Conservation (phyloP, 2,797 vertebrate species). For the Rhodeus uyekii region DNA sequence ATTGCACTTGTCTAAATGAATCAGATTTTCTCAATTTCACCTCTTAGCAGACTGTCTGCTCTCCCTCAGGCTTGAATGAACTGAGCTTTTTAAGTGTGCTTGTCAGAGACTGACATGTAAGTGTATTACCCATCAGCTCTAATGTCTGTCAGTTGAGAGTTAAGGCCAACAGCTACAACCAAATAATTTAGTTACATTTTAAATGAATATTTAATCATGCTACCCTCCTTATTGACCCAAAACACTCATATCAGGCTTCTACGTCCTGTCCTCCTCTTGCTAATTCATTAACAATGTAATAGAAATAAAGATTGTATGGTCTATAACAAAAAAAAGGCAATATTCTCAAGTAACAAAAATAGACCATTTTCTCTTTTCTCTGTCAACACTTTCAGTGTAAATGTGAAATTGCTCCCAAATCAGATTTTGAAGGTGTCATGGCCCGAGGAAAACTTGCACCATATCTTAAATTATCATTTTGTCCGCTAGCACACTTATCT, state of each 20-base stretch:
- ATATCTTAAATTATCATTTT: slow-evolving; percentile 29
- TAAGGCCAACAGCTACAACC: background rate
- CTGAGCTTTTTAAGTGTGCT: slow-evolving; percentile 20
- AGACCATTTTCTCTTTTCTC: background rate
- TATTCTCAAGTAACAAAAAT: background rate
- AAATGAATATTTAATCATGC: background rate
- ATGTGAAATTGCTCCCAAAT: slow-evolving; percentile 19
- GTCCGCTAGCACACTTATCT: slow-evolving; percentile 36
- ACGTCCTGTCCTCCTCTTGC: background rate
- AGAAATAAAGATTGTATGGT: background rate
- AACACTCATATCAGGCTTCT: background rate
- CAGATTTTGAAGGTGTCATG: slow-evolving; percentile 14
- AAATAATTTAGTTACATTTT: background rate
- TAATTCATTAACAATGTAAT: slow-evolving; percentile 4
- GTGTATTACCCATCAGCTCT: slow-evolving; percentile 23
- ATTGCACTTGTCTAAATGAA: slow-evolving; percentile 36
- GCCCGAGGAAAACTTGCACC: slow-evolving; percentile 11
- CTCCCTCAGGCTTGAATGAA: slow-evolving; percentile 16
- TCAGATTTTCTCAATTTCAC: slow-evolving; percentile 28
- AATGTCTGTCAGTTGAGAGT: slow-evolving; percentile 26
- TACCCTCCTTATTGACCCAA: background rate
- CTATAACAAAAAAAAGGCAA: background rate
- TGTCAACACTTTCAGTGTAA: slow-evolving; percentile 11
- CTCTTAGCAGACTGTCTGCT: slow-evolving; percentile 2
- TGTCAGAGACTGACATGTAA: slow-evolving; percentile 33